These are phyloP conservation scores for Harpalus rufipes DNA, from an alignment of 2,888 invertebrate species.

Conservation along the genomic window DNA sequence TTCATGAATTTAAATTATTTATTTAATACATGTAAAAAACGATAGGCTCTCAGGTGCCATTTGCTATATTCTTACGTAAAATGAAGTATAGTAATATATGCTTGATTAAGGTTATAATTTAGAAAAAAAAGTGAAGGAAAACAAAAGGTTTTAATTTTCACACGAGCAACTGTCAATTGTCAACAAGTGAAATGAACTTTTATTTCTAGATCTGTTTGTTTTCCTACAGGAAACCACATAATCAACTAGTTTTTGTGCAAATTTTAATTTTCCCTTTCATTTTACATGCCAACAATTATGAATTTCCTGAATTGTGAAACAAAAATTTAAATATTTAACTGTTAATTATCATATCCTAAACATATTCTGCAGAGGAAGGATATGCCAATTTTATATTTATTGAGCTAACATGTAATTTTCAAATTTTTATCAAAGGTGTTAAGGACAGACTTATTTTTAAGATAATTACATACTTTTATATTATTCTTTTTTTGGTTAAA, in stretches of 20 bases:
- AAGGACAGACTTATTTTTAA: constrained; percentile 33
- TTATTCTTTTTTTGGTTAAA: background rate
- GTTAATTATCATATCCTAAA: constrained; percentile 40
- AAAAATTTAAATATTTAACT: constrained; percentile 30
- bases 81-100: background rate
- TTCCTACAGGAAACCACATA: background rate
- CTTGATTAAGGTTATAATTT: background rate
- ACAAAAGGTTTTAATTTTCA: background rate
- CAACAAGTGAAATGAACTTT: background rate
- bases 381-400: constrained; percentile 33
- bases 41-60: too few species aligned
- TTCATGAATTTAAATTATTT: too few species aligned
- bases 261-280: constrained; percentile 9
- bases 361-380: constrained; percentile 22
- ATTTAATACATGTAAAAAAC: too few species aligned
- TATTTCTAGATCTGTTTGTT: background rate
- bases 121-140: background rate
- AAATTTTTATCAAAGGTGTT: constrained; percentile 47
- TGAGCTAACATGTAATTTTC: constrained; percentile 32
- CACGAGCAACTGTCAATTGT: background rate
- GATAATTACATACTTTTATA: background rate
- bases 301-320: constrained; percentile 51
- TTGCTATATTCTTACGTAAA: too few species aligned
- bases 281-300: constrained; percentile 32
- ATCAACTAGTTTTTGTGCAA: background rate